Base-by-base conservation (phyloP, 1,140 invertebrate genomes). In the Bombus vancouverensis region DNA sequence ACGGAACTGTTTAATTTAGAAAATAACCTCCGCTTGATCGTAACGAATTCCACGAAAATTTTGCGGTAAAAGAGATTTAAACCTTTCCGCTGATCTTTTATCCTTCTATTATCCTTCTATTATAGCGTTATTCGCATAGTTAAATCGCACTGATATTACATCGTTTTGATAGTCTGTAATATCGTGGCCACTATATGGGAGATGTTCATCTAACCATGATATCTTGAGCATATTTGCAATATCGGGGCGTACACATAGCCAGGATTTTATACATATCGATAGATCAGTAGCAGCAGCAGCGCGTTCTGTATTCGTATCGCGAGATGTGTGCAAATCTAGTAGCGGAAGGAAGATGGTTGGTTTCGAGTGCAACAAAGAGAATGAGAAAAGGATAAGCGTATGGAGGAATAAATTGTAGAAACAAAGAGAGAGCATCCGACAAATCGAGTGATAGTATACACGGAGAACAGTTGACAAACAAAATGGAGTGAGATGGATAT, bases 201-300 rank as follows among this genome's bases (percentile, higher is more conserved):
- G 83, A 74, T 81, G 34, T 34, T 57, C 59, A 37, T 85, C 59
- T 59, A n/a, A 47, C 8, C 13, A 8, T 15, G 71, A 74, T 85
- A 85, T 85, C 79, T 81, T 9, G 34, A 9, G 62, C 84, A 37
- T 42, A 57, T 53, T 81, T 73, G 34, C 12, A 59, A 47, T 81
- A 78, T 81, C 87, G 15, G 66, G n/a, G 57, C 44, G n/a, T 62
- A n/a, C 34, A 22, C 65, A 34, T 13, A 66, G 65, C 62, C 44
- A 80, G 79, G 88, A 89, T 84, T 91, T 91, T 90, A 73, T 88
- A 88, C 87, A 79, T 85, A 80, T 37, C 81, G 86, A 76, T 76
- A 84, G 78, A 57, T 65, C 37, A 13, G 32, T 57, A 59, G 59
- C 47, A 66, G 65, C 53, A 59, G 68, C 59, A 76, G 72, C 86